Base-by-base conservation (phyloP, 2,797 vertebrate species). In the Vespertilio murinus region DNA sequence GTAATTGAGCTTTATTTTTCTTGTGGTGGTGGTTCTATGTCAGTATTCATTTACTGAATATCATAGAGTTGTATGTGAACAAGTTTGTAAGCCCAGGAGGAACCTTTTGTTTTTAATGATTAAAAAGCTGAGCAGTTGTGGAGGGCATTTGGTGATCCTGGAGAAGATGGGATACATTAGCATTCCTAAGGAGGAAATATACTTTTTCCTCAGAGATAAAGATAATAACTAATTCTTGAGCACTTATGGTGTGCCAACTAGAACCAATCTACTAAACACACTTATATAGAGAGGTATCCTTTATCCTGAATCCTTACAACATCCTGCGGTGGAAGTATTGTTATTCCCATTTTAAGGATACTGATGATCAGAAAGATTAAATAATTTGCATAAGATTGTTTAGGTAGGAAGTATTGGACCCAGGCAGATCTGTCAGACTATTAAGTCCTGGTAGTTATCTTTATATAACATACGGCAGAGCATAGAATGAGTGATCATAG, bases 291-390 rank as follows among this genome's bases (percentile, higher is more conserved):
- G 0, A 61, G 8, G 6, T 86, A 90, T 45, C 18, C 25, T 73
- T n/a, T 40, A 88, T 73, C 33, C 67, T 3, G 23, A 71, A 71
- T 45, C 7, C 38, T 78, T 78, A 70, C 0, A 40, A 11, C 7
- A 73, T 38, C 16, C 13, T 69, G 2, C 12, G 33, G 23, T 22
- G 16, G 2, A 81, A 71, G 7, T 10, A 84, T 65, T 82, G 52
- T 25, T 61, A 69, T 92, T 88, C 12, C 33, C n/a, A 40, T 71
- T 88, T 77, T 93, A 73, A 94, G 70, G 30, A 84, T 87, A 81
- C 13, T 59, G 35, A 64, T 22, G n/a, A 45, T 83, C 13, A 83
- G 16, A n/a, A n/a, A 73, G 9, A 90, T 8, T 12, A 69, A 78
- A 70, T 93, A 84, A 40, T 8, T 71, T 73, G 13, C 5, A 45